These are phyloP conservation scores for Geodia barretti DNA, from an alignment of 37 sponge, comb jelly and placozoan species.

Conservation along the genomic window DNA sequence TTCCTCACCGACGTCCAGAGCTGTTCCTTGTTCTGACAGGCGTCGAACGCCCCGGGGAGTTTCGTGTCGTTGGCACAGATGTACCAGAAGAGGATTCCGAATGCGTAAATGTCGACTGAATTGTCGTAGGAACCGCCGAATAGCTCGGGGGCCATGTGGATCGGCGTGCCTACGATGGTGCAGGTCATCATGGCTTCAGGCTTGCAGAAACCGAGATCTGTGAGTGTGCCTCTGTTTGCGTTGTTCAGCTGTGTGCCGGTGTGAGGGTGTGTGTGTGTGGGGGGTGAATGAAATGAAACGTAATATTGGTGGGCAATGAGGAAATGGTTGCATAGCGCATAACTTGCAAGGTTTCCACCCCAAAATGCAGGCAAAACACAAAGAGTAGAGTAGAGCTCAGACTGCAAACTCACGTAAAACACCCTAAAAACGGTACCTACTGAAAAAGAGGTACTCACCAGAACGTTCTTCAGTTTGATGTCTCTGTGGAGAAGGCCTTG, in stretches of 20 bases:
- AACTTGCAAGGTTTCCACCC: no score
- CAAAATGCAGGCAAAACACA: no score
- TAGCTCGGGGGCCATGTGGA: constrained; percentile 99
- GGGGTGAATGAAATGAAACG: not conserved
- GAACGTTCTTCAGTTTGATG: constrained; percentile 97
- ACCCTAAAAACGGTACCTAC: not conserved
- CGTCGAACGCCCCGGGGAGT: constrained; percentile 77
- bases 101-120: constrained; percentile 95
- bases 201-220: constrained; percentile 98
- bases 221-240: constrained; percentile 82
- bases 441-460: constrained; percentile 79
- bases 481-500: constrained; percentile 96
- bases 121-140: constrained; percentile 89
- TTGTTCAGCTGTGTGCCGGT: constrained; percentile 73
- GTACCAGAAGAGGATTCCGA: constrained; percentile 99
- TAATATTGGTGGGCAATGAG: not conserved
- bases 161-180: constrained; percentile 96
- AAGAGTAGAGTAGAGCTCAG: no score
- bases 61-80: constrained; percentile 81
- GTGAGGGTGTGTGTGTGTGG: constrained; percentile 8
- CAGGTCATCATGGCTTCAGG: constrained; percentile 99
- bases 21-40: constrained; percentile 87
- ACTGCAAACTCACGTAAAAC: no score
- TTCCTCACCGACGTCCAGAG: constrained; percentile 86
- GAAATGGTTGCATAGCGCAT: no score